A percentile compares a stretch with the other conserved stretches of the same genome.
phyloP scores from a whole-genome alignment of 2,888 invertebrate genomes.

The Lasioglossum lativentre region DNA sequence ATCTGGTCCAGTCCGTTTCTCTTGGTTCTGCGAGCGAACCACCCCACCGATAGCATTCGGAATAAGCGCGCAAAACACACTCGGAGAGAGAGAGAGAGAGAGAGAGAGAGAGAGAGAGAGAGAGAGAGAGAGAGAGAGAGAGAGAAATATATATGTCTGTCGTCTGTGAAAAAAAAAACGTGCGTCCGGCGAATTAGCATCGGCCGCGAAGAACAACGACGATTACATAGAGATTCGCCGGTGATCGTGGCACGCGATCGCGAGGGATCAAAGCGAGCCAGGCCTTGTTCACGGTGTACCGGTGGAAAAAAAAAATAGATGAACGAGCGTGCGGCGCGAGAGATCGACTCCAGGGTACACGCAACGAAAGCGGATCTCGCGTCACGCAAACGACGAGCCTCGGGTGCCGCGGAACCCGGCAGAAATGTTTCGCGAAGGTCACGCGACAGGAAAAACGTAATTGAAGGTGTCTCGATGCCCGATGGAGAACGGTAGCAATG shows the following conservation, averaged over 20 bases:
- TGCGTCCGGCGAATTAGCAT: neutral
- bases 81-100: neutral
- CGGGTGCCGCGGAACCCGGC: neutral
- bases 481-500: neutral
- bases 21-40: conserved; percentile 58
- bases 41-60: conserved; percentile 66
- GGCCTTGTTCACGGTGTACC: neutral
- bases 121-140: neutral
- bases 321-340: neutral
- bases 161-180: neutral
- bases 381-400: neutral
- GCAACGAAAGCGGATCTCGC: neutral
- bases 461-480: neutral
- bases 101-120: neutral
- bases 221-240: neutral
- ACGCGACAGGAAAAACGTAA: neutral
- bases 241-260: neutral
- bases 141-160: too few species aligned
- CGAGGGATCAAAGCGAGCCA: neutral
- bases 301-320: neutral
- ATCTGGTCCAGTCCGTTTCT: conserved; percentile 78
- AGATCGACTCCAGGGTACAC: neutral
- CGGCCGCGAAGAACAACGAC: neutral
- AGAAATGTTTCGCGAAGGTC: neutral
- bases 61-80: conserved; percentile 41